Base-by-base conservation (phyloP, 2,888 invertebrate genomes). In the Xylota segnis region DNA sequence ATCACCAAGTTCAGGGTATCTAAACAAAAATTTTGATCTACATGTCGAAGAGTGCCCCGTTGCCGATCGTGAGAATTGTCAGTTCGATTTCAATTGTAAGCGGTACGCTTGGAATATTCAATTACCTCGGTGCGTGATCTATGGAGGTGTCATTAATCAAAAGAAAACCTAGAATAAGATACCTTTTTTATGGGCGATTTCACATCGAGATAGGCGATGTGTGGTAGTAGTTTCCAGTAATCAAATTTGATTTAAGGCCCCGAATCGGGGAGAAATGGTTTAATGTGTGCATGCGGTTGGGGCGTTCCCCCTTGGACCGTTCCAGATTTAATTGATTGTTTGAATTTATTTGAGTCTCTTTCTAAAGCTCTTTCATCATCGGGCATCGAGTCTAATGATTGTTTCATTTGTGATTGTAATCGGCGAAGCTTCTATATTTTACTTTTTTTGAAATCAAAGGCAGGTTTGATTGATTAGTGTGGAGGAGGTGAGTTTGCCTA, bases 291-390 rank as follows among this genome's bases (percentile, higher is more conserved):
- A 27, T 56, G 14, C 32, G 54, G 40, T 66, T 47, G 43, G 50
- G 65, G 34, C 50, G 65, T 32, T 43, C 23, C 40, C 27, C 14
- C 5, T 34, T 32, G 32, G 27, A 47, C 45, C 72, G 78, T 83
- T 83, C 78, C 78, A 83, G 54, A 74, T 83, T 83, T 83, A 83
- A 83, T 83, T 83, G 83, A 78, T 83, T 83, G 78, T 59, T 61
- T 66, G 68, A 75, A 75, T 66, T 40, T 79, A 66, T 74, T 65
- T 50, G 47, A 68, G 7, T 45, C 45, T 54, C 27, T 58, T 63
- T 70, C 27, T 61, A 29, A 68, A 56, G 50, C 71, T 83, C 71
- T 83, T 83, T 77, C 71, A 83, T 71, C 76, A 72, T 78, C 45
- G n/a, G 6, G 66, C 71, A 83, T 68, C 61, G 78, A 68, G 56